A percentile compares a stretch with the other conserved stretches of the same genome.
These are phyloP conservation scores for Pegoplata infirma DNA, from an alignment of 2,888 invertebrate species.

Conservation along the genomic window DNA sequence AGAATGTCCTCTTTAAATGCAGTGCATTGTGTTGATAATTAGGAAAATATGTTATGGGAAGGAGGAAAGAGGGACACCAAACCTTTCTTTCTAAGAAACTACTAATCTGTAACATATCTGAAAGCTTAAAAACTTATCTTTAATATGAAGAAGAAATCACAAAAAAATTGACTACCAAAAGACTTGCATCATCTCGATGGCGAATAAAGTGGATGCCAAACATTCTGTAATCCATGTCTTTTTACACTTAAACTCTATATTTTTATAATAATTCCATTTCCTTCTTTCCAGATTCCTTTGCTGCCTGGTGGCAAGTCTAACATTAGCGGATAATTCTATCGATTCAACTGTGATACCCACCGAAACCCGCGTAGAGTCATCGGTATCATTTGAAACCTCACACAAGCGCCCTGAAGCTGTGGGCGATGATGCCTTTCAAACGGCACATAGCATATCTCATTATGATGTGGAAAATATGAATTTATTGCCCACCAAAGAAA, in stretches of 20 bases:
- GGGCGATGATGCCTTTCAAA: conserved; percentile 73
- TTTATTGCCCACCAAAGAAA: conserved; percentile 76
- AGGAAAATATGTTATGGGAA: too few species aligned
- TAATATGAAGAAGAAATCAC: too few species aligned
- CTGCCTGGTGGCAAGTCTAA: conserved; percentile 68
- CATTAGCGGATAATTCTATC: conserved; percentile 64
- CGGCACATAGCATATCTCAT: conserved; percentile 72
- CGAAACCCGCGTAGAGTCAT: conserved; percentile 57
- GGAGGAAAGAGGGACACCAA: too few species aligned
- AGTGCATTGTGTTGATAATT: too few species aligned
- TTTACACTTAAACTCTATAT: conserved; percentile 48
- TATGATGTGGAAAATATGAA: conserved; percentile 67
- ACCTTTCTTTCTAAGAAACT: too few species aligned
- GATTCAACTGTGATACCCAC: conserved; percentile 52
- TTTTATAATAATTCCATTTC: conserved; percentile 5
- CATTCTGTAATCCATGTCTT: too few species aligned
- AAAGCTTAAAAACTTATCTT: too few species aligned
- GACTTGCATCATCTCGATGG: too few species aligned
- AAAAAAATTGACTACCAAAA: too few species aligned
- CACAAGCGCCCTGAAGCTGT: conserved; percentile 83
- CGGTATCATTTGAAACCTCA: conserved; percentile 82
- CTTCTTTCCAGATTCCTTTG: conserved; percentile 68
- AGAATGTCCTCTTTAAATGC: too few species aligned
- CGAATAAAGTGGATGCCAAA: too few species aligned
- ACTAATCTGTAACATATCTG: too few species aligned